phyloP scores from a whole-genome alignment of 1,140 invertebrate species.

The Cheumatopsyche charites region DNA sequence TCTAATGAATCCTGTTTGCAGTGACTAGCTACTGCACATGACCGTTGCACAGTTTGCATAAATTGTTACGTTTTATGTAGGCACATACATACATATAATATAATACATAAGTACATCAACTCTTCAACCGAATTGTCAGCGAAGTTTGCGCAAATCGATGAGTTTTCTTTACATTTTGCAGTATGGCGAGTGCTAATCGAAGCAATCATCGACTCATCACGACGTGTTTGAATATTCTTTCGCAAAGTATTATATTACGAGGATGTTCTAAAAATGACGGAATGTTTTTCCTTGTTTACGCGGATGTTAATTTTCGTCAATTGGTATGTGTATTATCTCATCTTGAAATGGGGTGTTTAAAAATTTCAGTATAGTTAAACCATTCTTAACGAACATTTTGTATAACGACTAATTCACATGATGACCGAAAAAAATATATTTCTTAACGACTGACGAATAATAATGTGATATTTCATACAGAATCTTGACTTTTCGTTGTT shows the following conservation, averaged over 20 bases:
- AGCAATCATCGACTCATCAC: constrained; percentile 24
- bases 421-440: too few relatives aligned
- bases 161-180: neutral
- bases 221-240: constrained; percentile 6
- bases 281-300: neutral
- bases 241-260: neutral
- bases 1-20: too few relatives aligned
- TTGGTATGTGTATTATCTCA: neutral
- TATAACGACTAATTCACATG: too few relatives aligned
- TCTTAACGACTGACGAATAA: too few relatives aligned
- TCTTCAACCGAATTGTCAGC: neutral
- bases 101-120: neutral
- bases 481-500: too few relatives aligned
- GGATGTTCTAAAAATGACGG: too few relatives aligned
- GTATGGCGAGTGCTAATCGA: constrained; percentile 20
- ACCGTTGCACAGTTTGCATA: constrained; percentile 37
- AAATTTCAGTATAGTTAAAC: too few relatives aligned
- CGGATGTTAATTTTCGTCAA: neutral
- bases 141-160: neutral
- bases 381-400: too few relatives aligned
- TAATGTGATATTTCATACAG: too few relatives aligned
- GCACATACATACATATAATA: neutral
- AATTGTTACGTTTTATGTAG: constrained; percentile 17
- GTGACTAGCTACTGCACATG: constrained; percentile 2
- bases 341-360: too few relatives aligned